Percentiles rank a stretch among this genome's conserved stretches.
These are phyloP conservation scores for Centrocercus urophasianus DNA, from an alignment of 2,113 vertebrate species.

Conservation along the genomic window DNA sequence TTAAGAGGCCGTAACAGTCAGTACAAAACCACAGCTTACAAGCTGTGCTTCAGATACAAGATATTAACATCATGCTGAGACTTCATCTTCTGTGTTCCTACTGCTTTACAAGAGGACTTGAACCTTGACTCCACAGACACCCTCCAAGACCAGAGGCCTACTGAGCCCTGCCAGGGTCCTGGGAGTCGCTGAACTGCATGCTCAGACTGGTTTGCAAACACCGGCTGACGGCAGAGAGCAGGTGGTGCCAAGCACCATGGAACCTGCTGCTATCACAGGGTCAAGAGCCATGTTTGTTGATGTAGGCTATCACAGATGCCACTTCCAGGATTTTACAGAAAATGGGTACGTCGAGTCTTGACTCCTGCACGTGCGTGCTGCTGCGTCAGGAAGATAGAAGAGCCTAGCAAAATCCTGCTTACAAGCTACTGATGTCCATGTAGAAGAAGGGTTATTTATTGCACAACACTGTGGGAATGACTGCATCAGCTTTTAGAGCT, in stretches of 20 bases:
- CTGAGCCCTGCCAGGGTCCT: neutral
- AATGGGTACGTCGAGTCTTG: neutral
- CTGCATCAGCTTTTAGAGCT: neutral
- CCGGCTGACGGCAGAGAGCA: accelerated
- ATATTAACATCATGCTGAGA: neutral
- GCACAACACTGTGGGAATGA: neutral
- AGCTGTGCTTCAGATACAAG: neutral
- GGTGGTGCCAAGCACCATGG: neutral
- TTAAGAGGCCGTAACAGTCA: neutral
- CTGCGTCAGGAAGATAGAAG: neutral
- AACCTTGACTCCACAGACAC: neutral
- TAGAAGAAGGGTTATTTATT: constrained; percentile 42
- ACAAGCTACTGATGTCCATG: neutral
- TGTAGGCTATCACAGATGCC: accelerated
- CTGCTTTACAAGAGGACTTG: neutral
- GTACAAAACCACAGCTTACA: neutral
- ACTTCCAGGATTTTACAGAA: neutral
- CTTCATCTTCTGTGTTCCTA: neutral
- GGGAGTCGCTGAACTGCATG: accelerated
- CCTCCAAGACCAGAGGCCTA: neutral
- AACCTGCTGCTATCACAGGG: neutral
- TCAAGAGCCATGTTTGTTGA: neutral
- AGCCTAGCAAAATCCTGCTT: neutral
- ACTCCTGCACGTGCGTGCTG: neutral
- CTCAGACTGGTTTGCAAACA: neutral